phyloP scores from a whole-genome alignment of 2,113 vertebrate species.

The Hippocampus barbouri region DNA sequence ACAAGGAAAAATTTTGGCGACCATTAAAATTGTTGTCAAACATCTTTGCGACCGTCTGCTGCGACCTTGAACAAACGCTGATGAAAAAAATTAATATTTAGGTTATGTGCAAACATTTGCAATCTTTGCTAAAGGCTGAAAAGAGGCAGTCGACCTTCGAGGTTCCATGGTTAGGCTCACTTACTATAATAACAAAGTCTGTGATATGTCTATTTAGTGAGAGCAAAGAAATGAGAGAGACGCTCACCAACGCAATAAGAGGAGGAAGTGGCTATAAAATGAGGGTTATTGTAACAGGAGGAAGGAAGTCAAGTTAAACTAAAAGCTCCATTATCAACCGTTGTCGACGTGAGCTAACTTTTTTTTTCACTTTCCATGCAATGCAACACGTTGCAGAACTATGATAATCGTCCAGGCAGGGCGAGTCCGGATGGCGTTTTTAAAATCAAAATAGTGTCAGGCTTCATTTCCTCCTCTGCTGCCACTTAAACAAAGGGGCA shows the following conservation, averaged over 20 bases:
- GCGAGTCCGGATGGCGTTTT: constrained; percentile 75
- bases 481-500: constrained; percentile 71
- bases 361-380: constrained; percentile 24
- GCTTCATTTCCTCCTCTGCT: constrained; percentile 79
- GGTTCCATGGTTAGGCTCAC: neutral
- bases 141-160: no score
- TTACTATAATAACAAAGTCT: neutral
- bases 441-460: constrained; percentile 83
- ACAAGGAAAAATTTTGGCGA: no score
- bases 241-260: neutral
- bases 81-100: no score
- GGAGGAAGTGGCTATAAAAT: constrained; percentile 25
- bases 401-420: constrained; percentile 58
- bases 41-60: no score
- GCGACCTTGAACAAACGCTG: no score
- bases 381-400: constrained; percentile 52
- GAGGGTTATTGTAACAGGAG: constrained; percentile 19
- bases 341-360: constrained; percentile 9
- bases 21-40: no score
- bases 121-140: no score
- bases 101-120: no score
- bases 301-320: constrained; percentile 10
- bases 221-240: constrained; percentile 5
- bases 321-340: constrained; percentile 8
- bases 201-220: constrained; percentile 20